Evolutionary conservation across 53 echinoderm and acorn worm genomes (phyloP), one percentile per base, ranked within the genome.

Genomic region (Apostichopus leukothele): DNA sequence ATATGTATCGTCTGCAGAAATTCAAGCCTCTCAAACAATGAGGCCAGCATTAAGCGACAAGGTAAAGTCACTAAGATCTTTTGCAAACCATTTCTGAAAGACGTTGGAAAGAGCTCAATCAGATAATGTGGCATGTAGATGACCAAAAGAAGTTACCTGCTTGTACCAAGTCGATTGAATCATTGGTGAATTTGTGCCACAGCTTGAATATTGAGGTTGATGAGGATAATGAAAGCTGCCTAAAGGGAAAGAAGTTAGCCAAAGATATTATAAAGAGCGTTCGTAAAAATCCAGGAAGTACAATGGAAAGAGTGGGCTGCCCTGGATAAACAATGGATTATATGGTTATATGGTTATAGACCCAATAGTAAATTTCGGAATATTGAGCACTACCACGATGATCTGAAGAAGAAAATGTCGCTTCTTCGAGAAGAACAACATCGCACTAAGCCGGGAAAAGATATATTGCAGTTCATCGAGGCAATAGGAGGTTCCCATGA

Each of bases 71-170:
- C 77, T 16, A 53, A 20, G 60, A 83, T 83, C 12, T 52, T 52
- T 53, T 60, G 55, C 23, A 83, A 60, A 57, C 83, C 6, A 11
- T 83, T 83, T 83, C n/a, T 83, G 60, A n/a, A 13, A 83, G 83
- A 83, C 53, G 18, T 83, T 60, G 83, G 83, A 5, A 23, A n/a
- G 83, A 83, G 60, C 18, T 83, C 6, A 83, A 83, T 8, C 53
- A 5, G 18, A 54, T 83, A 5, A 1, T 83, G 21, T 83, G 83
- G 83, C 20, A 5, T 18, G 11, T 12, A 53, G 53, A 1, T 19
- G 1, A 54, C 3, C 1, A 60, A 6, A 54, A 55, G 12, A 5
- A 18, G 6, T 14, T 8, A 4, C 13, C 39, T 4, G 12, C 80
- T 16, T 14, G 51, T 9, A 51, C 52, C 16, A 52, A 60, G 60